Percentiles rank a stretch among this genome's conserved stretches.
These are phyloP conservation scores for Eurystomus gularis DNA, from an alignment of 2,113 vertebrate species.

Conservation along the genomic window DNA sequence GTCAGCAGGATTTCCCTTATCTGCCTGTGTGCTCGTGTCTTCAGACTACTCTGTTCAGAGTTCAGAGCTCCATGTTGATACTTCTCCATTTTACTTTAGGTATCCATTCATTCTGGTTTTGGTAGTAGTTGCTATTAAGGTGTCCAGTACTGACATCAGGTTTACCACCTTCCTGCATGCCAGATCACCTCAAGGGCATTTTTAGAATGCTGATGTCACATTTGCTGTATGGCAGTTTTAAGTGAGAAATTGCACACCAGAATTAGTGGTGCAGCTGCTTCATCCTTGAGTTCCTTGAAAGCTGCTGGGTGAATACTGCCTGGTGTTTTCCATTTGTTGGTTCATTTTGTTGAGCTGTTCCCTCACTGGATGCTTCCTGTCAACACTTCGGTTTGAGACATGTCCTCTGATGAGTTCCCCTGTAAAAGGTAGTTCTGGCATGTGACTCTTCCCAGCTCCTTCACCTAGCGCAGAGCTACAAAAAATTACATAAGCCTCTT, in stretches of 20 bases:
- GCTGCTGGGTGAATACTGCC: not conserved
- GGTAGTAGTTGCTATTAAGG: not conserved
- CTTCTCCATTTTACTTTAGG: not conserved
- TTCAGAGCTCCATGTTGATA: not conserved
- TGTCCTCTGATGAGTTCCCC: not conserved
- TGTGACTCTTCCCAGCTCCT: not conserved
- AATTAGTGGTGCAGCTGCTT: not conserved
- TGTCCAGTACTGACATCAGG: not conserved
- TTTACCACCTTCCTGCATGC: not conserved
- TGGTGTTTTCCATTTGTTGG: not conserved
- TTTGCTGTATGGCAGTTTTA: not conserved
- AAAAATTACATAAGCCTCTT: not conserved
- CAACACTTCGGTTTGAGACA: not conserved
- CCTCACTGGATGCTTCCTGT: accelerated
- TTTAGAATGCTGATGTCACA: not conserved
- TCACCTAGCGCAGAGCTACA: not conserved
- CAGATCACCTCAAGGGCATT: not conserved
- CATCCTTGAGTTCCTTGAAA: not conserved
- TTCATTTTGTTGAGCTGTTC: not conserved
- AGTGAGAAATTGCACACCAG: not conserved
- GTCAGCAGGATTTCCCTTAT: not conserved
- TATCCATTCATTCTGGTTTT: not conserved
- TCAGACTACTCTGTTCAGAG: not conserved
- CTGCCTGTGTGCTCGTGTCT: not conserved
- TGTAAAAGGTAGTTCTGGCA: not conserved